Base-by-base conservation (phyloP, 2,113 vertebrate species). In the Chloropsis cyanopogon region DNA sequence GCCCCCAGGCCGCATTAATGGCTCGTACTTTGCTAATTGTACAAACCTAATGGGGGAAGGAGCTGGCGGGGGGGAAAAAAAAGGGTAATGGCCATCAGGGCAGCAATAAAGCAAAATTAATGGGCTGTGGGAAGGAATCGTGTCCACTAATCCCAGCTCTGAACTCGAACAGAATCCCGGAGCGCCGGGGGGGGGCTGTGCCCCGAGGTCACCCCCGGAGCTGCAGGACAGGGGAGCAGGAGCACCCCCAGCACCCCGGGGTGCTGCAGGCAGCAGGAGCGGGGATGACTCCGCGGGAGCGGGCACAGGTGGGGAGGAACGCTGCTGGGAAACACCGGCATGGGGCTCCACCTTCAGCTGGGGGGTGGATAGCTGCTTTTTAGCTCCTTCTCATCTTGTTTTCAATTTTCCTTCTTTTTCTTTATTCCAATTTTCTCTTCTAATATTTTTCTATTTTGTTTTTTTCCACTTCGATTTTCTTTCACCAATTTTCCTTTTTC, bases 81-180 rank as follows among this genome's bases (percentile, higher is more conserved):
- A 98, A 95, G 95, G 97, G 94, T 98, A 98, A 98, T 96, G 97
- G 97, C 97, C 97, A 98, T 97, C 97, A 98, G 98, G 97, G 91
- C 97, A 95, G 98, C 97, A 96, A 98, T 98, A 98, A 98, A 98
- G 95, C 97, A 98, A 97, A 98, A 96, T 97, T 98, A 98, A 98
- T 98, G 98, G 97, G 88, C 97, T 97, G 77, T 98, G 97, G 97
- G 98, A 97, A 97, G 97, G 96, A 98, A 98, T 98, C 98, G 93
- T 98, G 98, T 98, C 98, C 98, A 98, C 97, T 98, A 98, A 98
- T 97, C 85, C 97, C 83, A 54, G 97, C 97, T 97, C 93, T 79
- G 97, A 96, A 98, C 96, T 95, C 97, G 97, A 97, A 97, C 95
- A 96, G 98, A 98, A 98, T 97, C 97, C 78, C 65, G 97, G 77